These are phyloP conservation scores for Argyrosomus regius DNA, from an alignment of 2,797 vertebrate species.

Conservation along the genomic window DNA sequence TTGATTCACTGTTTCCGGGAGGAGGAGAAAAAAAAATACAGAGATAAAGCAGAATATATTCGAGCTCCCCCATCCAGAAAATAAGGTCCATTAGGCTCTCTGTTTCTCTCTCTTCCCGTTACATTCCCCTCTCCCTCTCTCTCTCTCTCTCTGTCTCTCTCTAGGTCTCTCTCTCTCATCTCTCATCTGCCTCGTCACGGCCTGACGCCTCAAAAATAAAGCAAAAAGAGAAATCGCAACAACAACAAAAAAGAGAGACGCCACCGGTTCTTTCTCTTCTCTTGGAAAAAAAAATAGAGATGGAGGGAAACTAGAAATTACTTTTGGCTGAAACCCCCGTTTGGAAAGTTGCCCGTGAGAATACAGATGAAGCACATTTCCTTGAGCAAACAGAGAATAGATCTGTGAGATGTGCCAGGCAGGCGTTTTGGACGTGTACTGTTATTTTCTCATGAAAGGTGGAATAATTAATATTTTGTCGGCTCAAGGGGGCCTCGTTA, in stretches of 20 bases:
- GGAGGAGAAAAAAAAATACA: conserved; percentile 58
- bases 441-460: conserved; percentile 24
- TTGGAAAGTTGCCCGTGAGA: conserved; percentile 71
- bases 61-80: conserved; percentile 86
- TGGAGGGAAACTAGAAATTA: conserved; percentile 61
- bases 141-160: conserved; percentile 32
- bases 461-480: conserved; percentile 49
- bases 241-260: conserved; percentile 29
- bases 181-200: conserved; percentile 78
- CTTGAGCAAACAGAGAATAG: conserved; percentile 77
- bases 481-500: conserved; percentile 19
- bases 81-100: conserved; percentile 84
- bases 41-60: conserved; percentile 85
- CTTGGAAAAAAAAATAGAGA: not conserved
- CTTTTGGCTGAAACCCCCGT: conserved; percentile 73
- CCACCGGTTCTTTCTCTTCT: conserved; percentile 34
- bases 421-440: conserved; percentile 41
- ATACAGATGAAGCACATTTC: conserved; percentile 81
- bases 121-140: conserved; percentile 62
- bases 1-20: conserved; percentile 80
- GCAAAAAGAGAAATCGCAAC: conserved; percentile 68
- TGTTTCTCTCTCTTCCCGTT: conserved; percentile 58
- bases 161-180: conserved; percentile 50
- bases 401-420: conserved; percentile 67
- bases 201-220: conserved; percentile 80